Conservation (phyloP, 2,797 vertebrate species). For the Manis pentadactyla region DNA sequence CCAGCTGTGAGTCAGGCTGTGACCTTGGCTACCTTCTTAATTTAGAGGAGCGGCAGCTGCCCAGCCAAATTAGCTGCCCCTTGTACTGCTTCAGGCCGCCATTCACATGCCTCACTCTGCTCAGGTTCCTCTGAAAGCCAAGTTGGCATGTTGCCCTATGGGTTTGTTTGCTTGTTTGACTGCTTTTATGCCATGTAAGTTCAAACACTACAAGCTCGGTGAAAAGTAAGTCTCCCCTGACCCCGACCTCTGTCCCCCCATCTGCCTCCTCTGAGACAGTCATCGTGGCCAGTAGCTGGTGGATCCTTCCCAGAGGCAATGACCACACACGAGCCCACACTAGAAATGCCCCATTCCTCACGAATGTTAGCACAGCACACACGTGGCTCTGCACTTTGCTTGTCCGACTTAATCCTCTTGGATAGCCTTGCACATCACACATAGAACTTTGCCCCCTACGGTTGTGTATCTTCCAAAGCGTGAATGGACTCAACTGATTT, state of each 20-base stretch:
- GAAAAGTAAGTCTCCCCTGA: background rate
- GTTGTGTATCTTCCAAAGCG: background rate
- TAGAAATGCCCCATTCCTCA: accelerated
- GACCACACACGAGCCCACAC: accelerated
- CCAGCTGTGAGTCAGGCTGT: slow-evolving; percentile 65
- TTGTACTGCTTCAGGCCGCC: background rate
- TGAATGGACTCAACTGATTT: background rate
- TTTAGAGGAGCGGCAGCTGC: slow-evolving; percentile 73
- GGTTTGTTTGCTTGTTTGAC: background rate
- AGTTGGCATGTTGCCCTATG: background rate
- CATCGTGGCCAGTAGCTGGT: background rate
- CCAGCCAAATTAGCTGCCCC: slow-evolving; percentile 68
- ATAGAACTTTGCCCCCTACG: background rate
- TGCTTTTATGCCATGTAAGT: background rate
- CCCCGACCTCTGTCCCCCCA: background rate
- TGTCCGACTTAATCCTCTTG: background rate
- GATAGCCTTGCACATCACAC: background rate
- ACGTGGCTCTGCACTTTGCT: accelerated
- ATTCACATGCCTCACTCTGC: background rate
- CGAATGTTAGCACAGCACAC: too few relatives aligned
- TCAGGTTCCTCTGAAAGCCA: background rate
- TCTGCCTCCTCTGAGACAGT: background rate
- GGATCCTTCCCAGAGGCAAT: background rate
- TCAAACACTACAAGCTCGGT: background rate
- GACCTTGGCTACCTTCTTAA: slow-evolving; percentile 44